These are phyloP conservation scores for Neotragus pygmaeus DNA, from an alignment of 2,113 vertebrate genomes.

Conservation along the genomic window DNA sequence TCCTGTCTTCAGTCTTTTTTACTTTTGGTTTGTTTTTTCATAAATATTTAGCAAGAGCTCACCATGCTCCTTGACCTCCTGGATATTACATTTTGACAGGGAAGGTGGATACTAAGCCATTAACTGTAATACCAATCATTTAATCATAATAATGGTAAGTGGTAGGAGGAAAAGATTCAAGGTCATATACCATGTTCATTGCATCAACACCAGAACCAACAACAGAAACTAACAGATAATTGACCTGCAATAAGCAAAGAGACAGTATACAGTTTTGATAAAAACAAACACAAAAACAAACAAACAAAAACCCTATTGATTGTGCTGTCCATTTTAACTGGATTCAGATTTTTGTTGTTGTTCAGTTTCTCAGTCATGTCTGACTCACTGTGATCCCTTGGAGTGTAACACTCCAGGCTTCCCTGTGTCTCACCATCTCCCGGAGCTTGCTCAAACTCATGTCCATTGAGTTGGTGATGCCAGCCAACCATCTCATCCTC, in stretches of 20 bases:
- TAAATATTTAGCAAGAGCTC: background rate
- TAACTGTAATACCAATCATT: background rate
- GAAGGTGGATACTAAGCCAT: background rate
- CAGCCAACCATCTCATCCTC: background rate
- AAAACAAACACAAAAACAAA: background rate
- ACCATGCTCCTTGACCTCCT: background rate
- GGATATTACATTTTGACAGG: background rate
- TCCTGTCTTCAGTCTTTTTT: background rate
- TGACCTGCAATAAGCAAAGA: background rate
- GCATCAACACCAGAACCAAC: background rate
- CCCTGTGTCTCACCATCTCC: background rate
- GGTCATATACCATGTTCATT: background rate
- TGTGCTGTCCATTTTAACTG: background rate
- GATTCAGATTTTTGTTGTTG: background rate
- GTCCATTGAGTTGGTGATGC: background rate
- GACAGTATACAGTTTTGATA: background rate
- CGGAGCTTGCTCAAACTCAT: background rate
- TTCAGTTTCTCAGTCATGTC: background rate
- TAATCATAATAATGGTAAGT: background rate
- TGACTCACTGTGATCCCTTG: background rate
- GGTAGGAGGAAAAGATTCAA: background rate
- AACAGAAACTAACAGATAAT: background rate
- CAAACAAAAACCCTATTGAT: background rate
- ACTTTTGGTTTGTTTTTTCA: background rate
- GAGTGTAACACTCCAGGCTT: background rate